Evolutionary conservation across 1,140 invertebrate species (phyloP).

Genomic region (Pogonomyrmex californicus): DNA sequence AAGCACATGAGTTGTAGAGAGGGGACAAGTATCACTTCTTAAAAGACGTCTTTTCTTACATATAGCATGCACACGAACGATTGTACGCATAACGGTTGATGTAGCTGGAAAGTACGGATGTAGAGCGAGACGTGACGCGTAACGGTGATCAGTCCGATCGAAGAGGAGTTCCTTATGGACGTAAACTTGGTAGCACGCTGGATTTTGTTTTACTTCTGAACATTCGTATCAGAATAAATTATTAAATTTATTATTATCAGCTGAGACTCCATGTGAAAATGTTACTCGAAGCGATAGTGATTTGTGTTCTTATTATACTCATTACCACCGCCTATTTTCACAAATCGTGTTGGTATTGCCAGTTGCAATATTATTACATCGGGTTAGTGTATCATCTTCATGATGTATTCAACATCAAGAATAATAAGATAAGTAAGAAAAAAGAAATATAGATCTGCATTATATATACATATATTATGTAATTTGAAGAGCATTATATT

Average conservation of each 20-base stretch:
- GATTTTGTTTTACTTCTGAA: background rate
- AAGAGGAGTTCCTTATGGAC: background rate
- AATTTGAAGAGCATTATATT: background rate
- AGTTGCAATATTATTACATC: background rate
- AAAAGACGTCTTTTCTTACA: background rate
- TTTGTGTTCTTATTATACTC: background rate
- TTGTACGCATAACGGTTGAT: slow-evolving; percentile 24
- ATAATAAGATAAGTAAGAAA: slow-evolving; percentile 61
- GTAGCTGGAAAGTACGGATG: slow-evolving; percentile 18
- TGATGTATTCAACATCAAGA: background rate
- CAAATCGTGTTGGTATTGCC: background rate
- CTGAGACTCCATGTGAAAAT: background rate
- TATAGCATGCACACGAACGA: background rate
- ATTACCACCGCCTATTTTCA: background rate
- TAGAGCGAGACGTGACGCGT: background rate
- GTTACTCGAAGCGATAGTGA: background rate
- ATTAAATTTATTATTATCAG: background rate
- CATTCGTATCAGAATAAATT: background rate
- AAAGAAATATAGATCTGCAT: background rate
- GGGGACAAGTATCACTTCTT: too few relatives aligned
- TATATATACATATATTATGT: background rate
- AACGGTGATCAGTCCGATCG: slow-evolving; percentile 16
- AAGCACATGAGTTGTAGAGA: background rate
- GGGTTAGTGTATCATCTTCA: background rate
- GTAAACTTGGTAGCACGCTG: background rate